Conservation (phyloP, 2,888 invertebrate species). For the Papilio demoleus region DNA sequence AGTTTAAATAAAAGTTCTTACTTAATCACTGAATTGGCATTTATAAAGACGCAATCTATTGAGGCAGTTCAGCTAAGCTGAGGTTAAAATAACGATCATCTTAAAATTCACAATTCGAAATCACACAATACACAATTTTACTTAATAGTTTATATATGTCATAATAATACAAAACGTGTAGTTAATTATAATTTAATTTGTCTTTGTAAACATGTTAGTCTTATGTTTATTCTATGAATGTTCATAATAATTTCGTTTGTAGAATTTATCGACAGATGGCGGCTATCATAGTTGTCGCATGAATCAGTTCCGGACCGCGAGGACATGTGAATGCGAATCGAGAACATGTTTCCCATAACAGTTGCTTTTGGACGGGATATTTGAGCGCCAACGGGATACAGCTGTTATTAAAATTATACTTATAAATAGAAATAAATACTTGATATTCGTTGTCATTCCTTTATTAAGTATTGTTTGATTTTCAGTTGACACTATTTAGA, state of each 20-base stretch:
- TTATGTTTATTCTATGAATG: background rate
- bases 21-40: no score
- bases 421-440: background rate
- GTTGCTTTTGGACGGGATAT: conserved; percentile 60
- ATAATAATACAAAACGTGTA: background rate
- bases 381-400: conserved; percentile 43
- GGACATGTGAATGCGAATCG: conserved; percentile 50
- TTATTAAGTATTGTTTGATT: no score
- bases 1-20: background rate
- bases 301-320: conserved; percentile 62
- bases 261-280: conserved; percentile 14
- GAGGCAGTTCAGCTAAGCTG: no score
- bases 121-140: no score
- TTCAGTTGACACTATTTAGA: no score
- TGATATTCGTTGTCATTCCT: no score
- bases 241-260: conserved; percentile 5
- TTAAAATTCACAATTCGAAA: no score
- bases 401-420: background rate
- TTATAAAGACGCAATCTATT: no score
- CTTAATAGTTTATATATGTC: no score
- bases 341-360: conserved; percentile 55
- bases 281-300: conserved; percentile 60
- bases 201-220: background rate
- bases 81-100: no score
- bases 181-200: background rate